phyloP scores from a whole-genome alignment of 1,140 invertebrate species.

The Drosophila rhopaloa region DNA sequence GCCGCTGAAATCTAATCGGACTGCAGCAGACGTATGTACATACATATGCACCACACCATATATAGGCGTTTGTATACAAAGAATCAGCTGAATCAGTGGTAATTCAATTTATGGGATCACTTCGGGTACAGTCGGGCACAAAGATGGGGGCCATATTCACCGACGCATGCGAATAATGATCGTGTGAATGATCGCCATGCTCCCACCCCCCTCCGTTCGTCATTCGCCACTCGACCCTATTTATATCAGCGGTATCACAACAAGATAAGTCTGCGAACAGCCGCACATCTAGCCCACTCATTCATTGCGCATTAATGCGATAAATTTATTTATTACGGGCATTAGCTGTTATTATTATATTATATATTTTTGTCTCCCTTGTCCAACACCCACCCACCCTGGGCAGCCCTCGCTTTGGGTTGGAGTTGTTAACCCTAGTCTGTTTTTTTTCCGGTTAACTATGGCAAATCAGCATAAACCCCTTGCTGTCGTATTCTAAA shows the following conservation, averaged over 20 bases:
- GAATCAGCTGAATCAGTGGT: conserved; percentile 32
- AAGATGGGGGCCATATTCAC: conserved; percentile 1
- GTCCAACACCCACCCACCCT: not conserved
- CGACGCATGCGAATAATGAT: conserved; percentile 30
- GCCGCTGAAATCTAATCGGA: conserved; percentile 31
- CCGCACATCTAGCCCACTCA: conserved; percentile 22
- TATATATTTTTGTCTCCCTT: conserved; percentile 15
- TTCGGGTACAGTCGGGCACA: conserved; percentile 15
- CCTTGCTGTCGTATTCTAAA: not conserved
- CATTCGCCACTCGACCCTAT: conserved; percentile 6
- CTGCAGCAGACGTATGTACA: not conserved
- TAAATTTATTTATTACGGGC: conserved; percentile 69
- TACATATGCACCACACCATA: not conserved
- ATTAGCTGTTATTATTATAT: conserved; percentile 43
- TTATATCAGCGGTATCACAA: conserved; percentile 25
- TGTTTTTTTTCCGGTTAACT: not conserved
- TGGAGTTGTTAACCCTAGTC: not conserved
- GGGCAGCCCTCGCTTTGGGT: not conserved
- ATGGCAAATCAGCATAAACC: not conserved
- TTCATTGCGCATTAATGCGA: conserved; percentile 69
- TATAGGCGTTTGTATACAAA: not conserved
- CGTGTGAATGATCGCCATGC: conserved; percentile 35
- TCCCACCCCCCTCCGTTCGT: not conserved
- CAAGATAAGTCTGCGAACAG: conserved; percentile 28
- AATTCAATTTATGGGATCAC: conserved; percentile 43